phyloP scores from a whole-genome alignment of 2,113 vertebrate species.

The Rhombomys opimus region DNA sequence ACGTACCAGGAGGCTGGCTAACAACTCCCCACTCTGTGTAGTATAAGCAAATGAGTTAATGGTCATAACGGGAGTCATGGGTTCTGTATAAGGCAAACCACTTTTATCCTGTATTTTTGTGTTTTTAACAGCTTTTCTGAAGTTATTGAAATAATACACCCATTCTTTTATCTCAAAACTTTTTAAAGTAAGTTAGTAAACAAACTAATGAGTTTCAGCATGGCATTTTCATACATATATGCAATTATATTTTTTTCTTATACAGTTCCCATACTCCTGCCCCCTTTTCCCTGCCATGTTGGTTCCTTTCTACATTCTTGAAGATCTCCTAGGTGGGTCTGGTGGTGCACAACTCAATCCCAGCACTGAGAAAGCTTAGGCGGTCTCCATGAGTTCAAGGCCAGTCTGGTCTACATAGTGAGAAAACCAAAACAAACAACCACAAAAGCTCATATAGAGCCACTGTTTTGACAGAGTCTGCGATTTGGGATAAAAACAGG shows the following conservation, averaged over 20 bases:
- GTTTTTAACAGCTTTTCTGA: background rate
- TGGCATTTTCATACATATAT: background rate
- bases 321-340: background rate
- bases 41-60: background rate
- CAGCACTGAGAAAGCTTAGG: background rate
- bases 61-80: background rate
- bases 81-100: background rate
- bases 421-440: background rate
- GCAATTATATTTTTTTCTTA: background rate
- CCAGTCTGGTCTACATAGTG: background rate
- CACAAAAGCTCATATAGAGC: background rate
- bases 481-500: slow-evolving; percentile 27
- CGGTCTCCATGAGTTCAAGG: background rate
- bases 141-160: background rate
- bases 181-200: background rate
- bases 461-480: slow-evolving; percentile 43
- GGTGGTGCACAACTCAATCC: background rate
- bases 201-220: background rate
- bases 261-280: background rate
- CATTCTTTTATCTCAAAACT: background rate
- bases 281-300: background rate
- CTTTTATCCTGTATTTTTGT: background rate
- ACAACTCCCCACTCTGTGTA: background rate
- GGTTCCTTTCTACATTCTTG: background rate
- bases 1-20: background rate